phyloP scores from a whole-genome alignment of 2,888 invertebrate species.

The Spilarctia lutea region DNA sequence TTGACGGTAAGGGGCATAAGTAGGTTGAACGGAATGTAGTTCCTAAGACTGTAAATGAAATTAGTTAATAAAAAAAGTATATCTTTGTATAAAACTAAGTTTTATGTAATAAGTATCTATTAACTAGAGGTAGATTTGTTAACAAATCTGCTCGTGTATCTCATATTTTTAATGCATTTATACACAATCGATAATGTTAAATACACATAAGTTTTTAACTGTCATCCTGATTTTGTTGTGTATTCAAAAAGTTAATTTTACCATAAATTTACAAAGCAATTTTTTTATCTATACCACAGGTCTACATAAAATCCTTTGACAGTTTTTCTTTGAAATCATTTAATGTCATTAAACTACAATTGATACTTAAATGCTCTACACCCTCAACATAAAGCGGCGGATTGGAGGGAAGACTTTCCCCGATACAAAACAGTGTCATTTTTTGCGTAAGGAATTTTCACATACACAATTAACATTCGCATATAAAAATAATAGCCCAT shows the following conservation, averaged over 20 bases:
- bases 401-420: no score
- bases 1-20: not conserved
- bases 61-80: not conserved
- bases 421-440: no score
- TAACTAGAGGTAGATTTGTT: not conserved
- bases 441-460: no score
- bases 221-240: not conserved
- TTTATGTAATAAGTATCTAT: not conserved
- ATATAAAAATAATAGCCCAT: no score
- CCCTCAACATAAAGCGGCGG: no score
- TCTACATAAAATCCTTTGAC: no score
- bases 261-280: no score
- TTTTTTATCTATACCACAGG: no score
- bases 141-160: not conserved
- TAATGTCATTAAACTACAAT: no score
- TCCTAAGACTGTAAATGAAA: conserved; percentile 9
- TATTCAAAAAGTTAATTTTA: not conserved
- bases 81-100: not conserved
- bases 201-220: not conserved
- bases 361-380: no score
- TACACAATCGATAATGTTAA: not conserved
- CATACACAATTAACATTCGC: no score
- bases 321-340: no score
- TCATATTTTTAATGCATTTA: not conserved
- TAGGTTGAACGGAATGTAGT: not conserved